Evolutionary conservation across 2,797 vertebrate genomes (phyloP).

Genomic region (Anguilla obscura): DNA sequence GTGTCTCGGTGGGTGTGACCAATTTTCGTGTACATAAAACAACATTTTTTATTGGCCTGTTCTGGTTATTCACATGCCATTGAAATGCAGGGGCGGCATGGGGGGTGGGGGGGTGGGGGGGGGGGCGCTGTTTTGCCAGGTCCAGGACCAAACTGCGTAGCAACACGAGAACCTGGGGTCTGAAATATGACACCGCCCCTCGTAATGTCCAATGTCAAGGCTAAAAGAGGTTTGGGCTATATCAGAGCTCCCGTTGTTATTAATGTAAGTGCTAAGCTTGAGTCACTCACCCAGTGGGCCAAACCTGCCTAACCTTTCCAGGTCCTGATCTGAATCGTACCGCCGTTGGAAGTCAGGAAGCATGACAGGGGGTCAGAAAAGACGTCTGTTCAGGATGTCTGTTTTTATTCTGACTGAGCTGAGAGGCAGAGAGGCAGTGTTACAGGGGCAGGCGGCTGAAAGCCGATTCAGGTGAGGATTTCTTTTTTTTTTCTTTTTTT

Average conservation of each 20-base stretch:
- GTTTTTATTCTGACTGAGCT: not conserved
- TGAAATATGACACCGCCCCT: not conserved
- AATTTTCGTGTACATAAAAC: too few species aligned
- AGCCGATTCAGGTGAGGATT: not conserved
- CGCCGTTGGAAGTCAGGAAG: constrained; percentile 1
- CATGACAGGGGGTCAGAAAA: not conserved
- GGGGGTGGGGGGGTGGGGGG: not conserved
- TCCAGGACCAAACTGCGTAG: not conserved
- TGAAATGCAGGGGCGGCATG: not conserved
- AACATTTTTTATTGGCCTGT: too few species aligned
- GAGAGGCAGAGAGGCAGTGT: not conserved
- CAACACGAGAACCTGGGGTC: not conserved
- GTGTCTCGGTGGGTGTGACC: too few species aligned
- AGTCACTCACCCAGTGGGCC: constrained; percentile 2
- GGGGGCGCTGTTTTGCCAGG: not conserved
- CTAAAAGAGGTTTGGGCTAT: not conserved
- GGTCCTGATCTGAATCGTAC: not conserved
- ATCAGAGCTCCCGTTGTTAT: not conserved
- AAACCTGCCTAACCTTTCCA: not conserved
- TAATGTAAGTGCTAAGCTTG: not conserved
- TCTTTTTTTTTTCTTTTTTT: not conserved
- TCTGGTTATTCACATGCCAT: too few species aligned
- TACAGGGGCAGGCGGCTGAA: not conserved
- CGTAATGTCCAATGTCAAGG: constrained; percentile 1
- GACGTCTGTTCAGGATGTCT: not conserved